Percentiles rank a stretch among this genome's conserved stretches.
These are phyloP conservation scores for Trissolcus brochymenae DNA, from an alignment of 2,888 invertebrate genomes.

Conservation along the genomic window DNA sequence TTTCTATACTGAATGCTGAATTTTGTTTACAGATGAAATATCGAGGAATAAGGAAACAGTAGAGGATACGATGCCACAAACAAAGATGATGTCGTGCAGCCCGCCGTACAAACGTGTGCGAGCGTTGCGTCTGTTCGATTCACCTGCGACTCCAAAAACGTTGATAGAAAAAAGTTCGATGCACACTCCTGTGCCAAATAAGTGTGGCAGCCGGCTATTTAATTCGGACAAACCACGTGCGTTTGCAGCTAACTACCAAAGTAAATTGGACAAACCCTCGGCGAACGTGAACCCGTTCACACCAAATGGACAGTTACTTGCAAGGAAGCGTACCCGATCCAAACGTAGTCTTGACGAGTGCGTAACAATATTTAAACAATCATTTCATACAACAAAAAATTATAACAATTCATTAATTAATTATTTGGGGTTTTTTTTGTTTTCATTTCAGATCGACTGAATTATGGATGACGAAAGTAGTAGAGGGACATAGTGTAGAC, in stretches of 20 bases:
- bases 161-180: constrained; percentile 84
- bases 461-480: constrained; percentile 66
- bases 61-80: constrained; percentile 50
- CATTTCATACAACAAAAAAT: background rate
- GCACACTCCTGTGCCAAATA: constrained; percentile 78
- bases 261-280: constrained; percentile 78
- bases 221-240: constrained; percentile 76
- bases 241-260: constrained; percentile 73
- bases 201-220: constrained; percentile 68
- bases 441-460: constrained; percentile 66
- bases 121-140: constrained; percentile 85
- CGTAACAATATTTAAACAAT: constrained; percentile 37
- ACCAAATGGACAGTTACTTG: constrained; percentile 84
- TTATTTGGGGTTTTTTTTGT: constrained; percentile 3
- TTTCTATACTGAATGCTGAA: no score
- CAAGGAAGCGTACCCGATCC: constrained; percentile 83
- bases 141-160: constrained; percentile 91
- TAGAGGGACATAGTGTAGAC: constrained; percentile 36
- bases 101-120: constrained; percentile 81
- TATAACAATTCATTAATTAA: background rate
- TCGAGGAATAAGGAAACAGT: constrained; percentile 9
- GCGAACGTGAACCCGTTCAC: constrained; percentile 93
- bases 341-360: constrained; percentile 77
- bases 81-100: constrained; percentile 75
- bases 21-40: constrained; percentile 36